These are phyloP conservation scores for Sebastolobus altivelis DNA, from an alignment of 2,797 vertebrate species.

Conservation along the genomic window DNA sequence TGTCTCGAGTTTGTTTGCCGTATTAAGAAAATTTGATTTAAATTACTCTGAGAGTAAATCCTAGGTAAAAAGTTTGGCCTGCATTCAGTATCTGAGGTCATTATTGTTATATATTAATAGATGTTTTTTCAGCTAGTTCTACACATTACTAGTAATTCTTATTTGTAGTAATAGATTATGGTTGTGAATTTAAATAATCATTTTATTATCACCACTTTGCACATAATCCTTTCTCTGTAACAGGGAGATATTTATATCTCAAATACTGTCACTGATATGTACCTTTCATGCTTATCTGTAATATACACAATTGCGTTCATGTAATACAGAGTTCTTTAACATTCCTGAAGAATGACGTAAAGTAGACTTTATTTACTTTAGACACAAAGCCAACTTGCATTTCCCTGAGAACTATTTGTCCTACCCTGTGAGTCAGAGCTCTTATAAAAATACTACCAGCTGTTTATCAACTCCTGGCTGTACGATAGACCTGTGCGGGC, in stretches of 20 bases:
- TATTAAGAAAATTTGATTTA: not conserved
- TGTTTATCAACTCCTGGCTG: slow-evolving; percentile 35
- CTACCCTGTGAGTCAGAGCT: slow-evolving; percentile 46
- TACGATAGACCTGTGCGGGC: slow-evolving; percentile 26
- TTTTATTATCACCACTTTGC: not conserved
- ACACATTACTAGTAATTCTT: not conserved
- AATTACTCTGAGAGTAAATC: not conserved
- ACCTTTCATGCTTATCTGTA: not conserved
- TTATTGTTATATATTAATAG: not conserved
- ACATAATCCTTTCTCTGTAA: not conserved
- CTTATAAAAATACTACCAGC: slow-evolving; percentile 34
- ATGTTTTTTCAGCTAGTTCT: not conserved
- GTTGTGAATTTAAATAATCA: not conserved
- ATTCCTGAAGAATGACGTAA: slow-evolving; percentile 1
- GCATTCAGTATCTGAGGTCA: not conserved
- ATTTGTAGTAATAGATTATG: not conserved
- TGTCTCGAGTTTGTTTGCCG: not conserved
- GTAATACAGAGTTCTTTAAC: not conserved
- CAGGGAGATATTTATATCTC: not conserved
- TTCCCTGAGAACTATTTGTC: slow-evolving; percentile 27
- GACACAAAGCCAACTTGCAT: not conserved
- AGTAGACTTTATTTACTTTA: slow-evolving; percentile 20
- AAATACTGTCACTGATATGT: not conserved
- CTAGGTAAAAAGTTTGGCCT: not conserved
- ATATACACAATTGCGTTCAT: not conserved